A percentile compares a stretch with the other conserved stretches of the same genome.
Evolutionary conservation across 2,113 vertebrate species (phyloP).

Genomic region (Boulengeromyrus knoepffleri): DNA sequence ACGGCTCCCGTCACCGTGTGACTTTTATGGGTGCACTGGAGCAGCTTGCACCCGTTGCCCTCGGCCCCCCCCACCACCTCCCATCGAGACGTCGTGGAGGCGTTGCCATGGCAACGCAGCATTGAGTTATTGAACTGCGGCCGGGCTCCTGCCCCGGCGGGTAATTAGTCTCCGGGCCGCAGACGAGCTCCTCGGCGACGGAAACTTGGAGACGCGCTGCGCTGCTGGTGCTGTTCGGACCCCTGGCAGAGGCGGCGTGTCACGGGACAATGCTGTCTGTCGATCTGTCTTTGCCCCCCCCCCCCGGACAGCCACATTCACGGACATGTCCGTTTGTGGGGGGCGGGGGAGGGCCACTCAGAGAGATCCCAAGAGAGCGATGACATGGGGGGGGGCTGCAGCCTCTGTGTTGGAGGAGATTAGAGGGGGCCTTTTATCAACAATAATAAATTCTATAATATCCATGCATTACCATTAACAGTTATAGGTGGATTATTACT

Average conservation of each 20-base stretch:
- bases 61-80: neutral
- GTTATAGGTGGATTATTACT: neutral
- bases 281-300: neutral
- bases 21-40: neutral
- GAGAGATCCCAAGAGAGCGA: neutral
- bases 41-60: neutral
- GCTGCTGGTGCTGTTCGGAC: neutral
- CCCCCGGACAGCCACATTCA: neutral
- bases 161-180: neutral
- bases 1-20: neutral
- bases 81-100: neutral
- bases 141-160: neutral
- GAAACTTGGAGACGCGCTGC: neutral
- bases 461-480: neutral
- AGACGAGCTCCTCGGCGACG: neutral
- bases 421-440: neutral
- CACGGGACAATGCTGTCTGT: neutral
- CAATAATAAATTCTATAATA: neutral
- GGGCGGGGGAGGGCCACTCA: neutral
- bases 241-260: neutral
- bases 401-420: neutral
- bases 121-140: conserved; percentile 7
- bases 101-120: neutral
- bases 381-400: neutral
- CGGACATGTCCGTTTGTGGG: neutral